phyloP scores from a whole-genome alignment of 2,113 vertebrate genomes.

The Pangasianodon gigas region DNA sequence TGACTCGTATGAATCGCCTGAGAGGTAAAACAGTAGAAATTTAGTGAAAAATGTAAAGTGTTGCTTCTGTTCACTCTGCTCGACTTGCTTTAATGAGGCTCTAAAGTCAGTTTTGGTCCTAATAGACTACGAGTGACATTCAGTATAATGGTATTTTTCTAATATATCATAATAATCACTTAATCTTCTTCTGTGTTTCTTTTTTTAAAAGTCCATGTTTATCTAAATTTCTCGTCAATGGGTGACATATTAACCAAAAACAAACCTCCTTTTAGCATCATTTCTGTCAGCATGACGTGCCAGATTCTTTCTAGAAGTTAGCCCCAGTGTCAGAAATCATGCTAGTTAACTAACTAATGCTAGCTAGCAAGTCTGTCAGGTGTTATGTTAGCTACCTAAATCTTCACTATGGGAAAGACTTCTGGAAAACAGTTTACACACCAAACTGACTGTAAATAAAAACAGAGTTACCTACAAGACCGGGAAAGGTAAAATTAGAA shows the following conservation, averaged over 20 bases:
- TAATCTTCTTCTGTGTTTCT: not conserved
- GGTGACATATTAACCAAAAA: not conserved
- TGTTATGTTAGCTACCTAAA: not conserved
- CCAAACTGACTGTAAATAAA: too few species aligned
- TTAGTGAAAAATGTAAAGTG: not conserved
- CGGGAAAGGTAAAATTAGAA: not conserved
- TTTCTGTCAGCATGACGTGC: not conserved
- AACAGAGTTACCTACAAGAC: not conserved
- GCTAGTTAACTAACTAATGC: not conserved
- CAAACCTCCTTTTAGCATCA: not conserved
- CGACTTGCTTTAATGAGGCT: not conserved
- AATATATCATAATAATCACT: not conserved
- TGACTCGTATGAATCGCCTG: slow-evolving; percentile 74
- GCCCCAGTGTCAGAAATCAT: not conserved
- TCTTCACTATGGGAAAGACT: not conserved
- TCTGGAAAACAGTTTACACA: not conserved
- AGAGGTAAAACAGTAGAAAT: slow-evolving; percentile 75
- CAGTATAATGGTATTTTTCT: not conserved
- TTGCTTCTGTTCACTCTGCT: not conserved
- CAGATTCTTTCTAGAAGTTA: not conserved
- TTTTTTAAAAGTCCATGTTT: not conserved
- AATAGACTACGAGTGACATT: not conserved
- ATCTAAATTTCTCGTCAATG: not conserved
- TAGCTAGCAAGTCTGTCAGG: not conserved
- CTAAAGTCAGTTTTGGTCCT: not conserved